A percentile compares a stretch with the other conserved stretches of the same genome.
These are phyloP conservation scores for Tenodera sinensis DNA, from an alignment of 2,888 invertebrate species.

Conservation along the genomic window DNA sequence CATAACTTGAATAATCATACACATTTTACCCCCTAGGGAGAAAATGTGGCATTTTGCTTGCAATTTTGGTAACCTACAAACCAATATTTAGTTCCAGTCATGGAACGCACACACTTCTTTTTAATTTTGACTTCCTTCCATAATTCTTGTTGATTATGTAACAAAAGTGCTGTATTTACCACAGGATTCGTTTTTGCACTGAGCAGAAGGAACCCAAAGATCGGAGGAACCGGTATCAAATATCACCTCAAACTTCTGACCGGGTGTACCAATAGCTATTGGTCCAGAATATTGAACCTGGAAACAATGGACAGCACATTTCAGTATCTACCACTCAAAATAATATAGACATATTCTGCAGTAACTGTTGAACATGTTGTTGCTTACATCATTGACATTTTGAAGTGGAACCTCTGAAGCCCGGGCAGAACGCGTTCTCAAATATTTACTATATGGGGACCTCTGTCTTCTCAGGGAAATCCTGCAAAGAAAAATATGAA, in stretches of 20 bases:
- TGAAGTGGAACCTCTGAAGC: background rate
- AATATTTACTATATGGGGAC: background rate
- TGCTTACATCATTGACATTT: background rate
- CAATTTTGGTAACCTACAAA: too few relatives aligned
- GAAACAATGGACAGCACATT: slow-evolving; percentile 24
- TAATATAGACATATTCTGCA: background rate
- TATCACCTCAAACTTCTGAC: slow-evolving; percentile 89
- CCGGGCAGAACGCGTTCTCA: background rate
- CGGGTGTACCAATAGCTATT: slow-evolving; percentile 86
- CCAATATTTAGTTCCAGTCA: too few relatives aligned
- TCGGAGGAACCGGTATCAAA: slow-evolving; percentile 99
- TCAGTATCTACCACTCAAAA: background rate
- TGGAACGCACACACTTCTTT: background rate
- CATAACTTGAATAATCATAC: too few relatives aligned
- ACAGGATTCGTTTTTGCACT: slow-evolving; percentile 95
- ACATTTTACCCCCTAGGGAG: too few relatives aligned
- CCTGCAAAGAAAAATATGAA: background rate
- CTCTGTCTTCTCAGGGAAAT: background rate
- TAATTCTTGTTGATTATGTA: background rate
- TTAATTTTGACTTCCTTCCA: background rate
- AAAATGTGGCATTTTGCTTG: too few relatives aligned
- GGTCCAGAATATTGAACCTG: slow-evolving; percentile 95
- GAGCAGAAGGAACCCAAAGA: slow-evolving; percentile 97
- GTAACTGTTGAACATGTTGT: background rate
- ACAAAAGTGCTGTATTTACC: slow-evolving; percentile 55